phyloP scores from a whole-genome alignment of 2,888 invertebrate genomes.

The Geotrupes spiniger region DNA sequence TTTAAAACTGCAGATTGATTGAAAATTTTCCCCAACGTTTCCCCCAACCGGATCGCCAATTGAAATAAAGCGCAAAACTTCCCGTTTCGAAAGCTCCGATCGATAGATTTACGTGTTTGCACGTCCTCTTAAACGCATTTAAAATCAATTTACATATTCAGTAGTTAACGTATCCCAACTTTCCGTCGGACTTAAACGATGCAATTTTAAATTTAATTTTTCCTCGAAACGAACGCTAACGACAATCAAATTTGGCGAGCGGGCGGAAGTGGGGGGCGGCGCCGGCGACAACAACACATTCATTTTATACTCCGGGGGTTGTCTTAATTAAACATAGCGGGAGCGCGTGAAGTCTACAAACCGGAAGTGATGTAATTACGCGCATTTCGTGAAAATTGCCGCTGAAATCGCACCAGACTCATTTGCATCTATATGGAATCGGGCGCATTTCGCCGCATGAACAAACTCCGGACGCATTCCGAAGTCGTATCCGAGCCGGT shows the following conservation, averaged over 20 bases:
- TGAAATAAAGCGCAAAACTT: no score
- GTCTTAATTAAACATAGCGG: constrained; percentile 33
- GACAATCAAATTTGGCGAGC: constrained; percentile 6
- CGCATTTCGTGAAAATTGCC: constrained; percentile 42
- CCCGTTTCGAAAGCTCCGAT: no score
- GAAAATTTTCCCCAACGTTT: no score
- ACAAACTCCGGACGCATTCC: constrained; percentile 34
- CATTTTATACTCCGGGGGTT: constrained; percentile 12
- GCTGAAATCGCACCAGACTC: constrained; percentile 32
- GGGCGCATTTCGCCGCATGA: constrained; percentile 29
- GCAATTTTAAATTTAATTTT: no score
- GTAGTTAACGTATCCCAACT: no score
- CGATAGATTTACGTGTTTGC: no score
- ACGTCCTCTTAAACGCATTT: no score
- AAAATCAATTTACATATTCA: no score
- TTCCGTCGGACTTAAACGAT: no score
- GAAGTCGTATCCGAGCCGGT: constrained; percentile 30
- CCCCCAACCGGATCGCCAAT: no score
- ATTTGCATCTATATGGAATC: constrained; percentile 14
- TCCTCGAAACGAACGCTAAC: constrained; percentile 1
- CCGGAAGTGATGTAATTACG: constrained; percentile 43
- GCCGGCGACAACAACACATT: constrained; percentile 1
- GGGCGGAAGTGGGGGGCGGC: not conserved
- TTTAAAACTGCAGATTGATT: no score
- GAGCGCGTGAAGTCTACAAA: constrained; percentile 27